phyloP scores from a whole-genome alignment of 2,888 invertebrate species.

The Pollenia angustigena region DNA sequence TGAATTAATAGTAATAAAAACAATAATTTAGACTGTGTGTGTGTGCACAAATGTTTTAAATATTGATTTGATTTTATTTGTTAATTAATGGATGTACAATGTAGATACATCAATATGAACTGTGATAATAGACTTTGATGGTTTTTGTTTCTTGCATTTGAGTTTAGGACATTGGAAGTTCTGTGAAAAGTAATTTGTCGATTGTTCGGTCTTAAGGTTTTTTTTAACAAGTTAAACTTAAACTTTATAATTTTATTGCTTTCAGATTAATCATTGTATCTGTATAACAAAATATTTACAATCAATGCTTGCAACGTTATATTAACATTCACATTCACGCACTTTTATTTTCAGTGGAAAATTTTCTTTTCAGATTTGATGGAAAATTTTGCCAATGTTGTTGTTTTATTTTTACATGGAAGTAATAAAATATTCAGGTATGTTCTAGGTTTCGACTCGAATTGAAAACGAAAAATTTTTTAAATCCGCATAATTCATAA shows the following conservation, averaged over 20 bases:
- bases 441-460: no score
- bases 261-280: not conserved
- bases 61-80: slow-evolving; percentile 17
- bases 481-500: no score
- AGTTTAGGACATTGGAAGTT: not conserved
- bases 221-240: no score
- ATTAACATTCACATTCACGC: not conserved
- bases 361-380: slow-evolving; percentile 17
- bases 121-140: slow-evolving; percentile 26
- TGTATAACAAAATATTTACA: not conserved
- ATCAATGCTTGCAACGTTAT: not conserved
- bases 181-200: not conserved
- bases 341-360: slow-evolving; percentile 10
- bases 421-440: no score
- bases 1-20: slow-evolving; percentile 6
- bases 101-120: not conserved
- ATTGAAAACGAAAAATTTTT: no score
- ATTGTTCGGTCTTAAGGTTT: not conserved
- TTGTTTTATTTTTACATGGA: no score
- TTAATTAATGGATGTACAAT: not conserved
- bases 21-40: not conserved
- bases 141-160: not conserved
- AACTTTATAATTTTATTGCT: not conserved
- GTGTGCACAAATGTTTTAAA: not conserved
- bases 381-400: not conserved